phyloP scores from a whole-genome alignment of 2,888 invertebrate genomes.

The Oligia latruncula region DNA sequence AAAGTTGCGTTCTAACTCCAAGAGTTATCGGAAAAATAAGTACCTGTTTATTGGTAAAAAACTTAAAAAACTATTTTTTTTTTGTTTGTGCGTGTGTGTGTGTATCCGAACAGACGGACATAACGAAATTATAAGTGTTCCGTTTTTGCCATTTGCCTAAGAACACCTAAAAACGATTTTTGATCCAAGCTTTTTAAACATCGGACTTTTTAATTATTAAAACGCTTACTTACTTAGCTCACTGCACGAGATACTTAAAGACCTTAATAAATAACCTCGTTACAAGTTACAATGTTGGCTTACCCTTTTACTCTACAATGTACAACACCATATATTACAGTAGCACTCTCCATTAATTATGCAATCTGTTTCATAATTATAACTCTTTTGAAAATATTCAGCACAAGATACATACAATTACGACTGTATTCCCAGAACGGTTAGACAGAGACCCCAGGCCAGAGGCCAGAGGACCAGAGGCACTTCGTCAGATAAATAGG shows the following conservation, averaged over 20 bases:
- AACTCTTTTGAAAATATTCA: constrained; percentile 3
- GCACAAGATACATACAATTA: too few species aligned
- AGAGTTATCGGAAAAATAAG: too few species aligned
- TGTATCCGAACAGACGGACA: too few species aligned
- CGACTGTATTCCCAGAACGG: background rate
- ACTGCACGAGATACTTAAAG: constrained; percentile 3
- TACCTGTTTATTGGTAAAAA: background rate
- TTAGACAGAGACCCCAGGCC: background rate
- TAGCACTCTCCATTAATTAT: background rate
- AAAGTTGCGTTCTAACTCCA: too few species aligned
- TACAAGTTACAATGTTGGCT: constrained; percentile 1
- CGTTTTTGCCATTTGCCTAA: background rate
- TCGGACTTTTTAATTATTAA: background rate
- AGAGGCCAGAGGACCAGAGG: too few species aligned
- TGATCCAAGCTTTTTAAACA: background rate
- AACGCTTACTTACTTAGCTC: background rate
- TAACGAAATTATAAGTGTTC: background rate
- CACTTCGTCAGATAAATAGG: background rate
- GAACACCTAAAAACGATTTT: background rate
- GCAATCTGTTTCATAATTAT: background rate
- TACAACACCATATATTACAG: background rate
- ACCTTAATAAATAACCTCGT: background rate
- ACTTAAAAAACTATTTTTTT: background rate
- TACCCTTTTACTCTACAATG: background rate
- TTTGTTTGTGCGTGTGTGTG: too few species aligned